Evolutionary conservation across 1,140 invertebrate genomes (phyloP), one percentile per base, ranked within the genome.

Genomic region (Polypedilum pembai): DNA sequence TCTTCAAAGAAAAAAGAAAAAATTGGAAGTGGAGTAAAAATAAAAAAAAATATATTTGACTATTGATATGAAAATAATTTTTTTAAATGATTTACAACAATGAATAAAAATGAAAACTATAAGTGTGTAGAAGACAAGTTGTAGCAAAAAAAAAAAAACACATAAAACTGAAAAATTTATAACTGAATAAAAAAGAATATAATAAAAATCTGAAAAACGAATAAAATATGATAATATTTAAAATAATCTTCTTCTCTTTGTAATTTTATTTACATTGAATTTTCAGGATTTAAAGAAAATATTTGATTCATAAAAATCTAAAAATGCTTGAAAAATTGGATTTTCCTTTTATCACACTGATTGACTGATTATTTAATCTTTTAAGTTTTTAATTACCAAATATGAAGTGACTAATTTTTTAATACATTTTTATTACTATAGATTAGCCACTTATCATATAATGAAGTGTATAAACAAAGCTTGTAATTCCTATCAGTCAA

Each of bases 71-170:
- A 33, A 15, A 56, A 56, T 56, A 56, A 56, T 56, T 56, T 56
- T 56, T 56, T 56, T 56, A 56, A 56, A 56, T 15, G 45, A 56
- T 56, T 56, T 56, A 56, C 45, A 56, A 56, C 24, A 33, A 33
- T 33, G 24, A 33, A 33, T 33, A 33, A 33, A 33, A 33, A 33
- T 33, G 24, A 56, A 56, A 12, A 56, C 10, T 56, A 56, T 56
- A 56, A 56, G 8, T 56, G 45, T 56, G 45, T 56, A 56, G 45
- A 56, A 33, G 24, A 33, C 24, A 33, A 33, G 24, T 33, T 33
- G 45, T 17, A 15, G n/a, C 45, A 15, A 17, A 56, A 56, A 17
- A 15, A 15, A 17, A 56, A 56, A 17, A 15, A 15, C n/a, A 56
- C n/a, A 56, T 15, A 15, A 56, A 56, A 56, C 10, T 15, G 10